phyloP scores from a whole-genome alignment of 2,113 vertebrate genomes.

The Rattus rattus region DNA sequence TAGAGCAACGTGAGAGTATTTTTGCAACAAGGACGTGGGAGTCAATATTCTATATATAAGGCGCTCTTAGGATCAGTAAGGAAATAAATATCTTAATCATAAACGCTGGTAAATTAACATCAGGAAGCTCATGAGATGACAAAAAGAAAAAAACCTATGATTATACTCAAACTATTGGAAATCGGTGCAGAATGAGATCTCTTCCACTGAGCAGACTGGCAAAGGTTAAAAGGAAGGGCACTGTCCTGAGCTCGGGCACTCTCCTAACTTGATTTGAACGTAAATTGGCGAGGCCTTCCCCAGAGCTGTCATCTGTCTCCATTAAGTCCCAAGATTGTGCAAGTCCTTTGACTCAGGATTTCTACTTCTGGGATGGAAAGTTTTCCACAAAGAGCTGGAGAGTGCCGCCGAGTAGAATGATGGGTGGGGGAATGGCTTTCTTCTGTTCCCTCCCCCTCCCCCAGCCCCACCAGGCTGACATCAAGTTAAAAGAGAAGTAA shows the following conservation, averaged over 20 bases:
- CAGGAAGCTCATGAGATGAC: neutral
- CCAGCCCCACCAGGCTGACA: neutral
- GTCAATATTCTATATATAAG: neutral
- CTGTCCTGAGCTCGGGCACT: neutral
- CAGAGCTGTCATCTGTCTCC: neutral
- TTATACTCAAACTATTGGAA: neutral
- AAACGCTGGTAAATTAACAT: neutral
- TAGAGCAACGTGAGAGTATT: neutral
- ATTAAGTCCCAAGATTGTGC: neutral
- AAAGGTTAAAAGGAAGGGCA: neutral
- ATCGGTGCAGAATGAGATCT: neutral
- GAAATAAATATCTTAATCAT: neutral
- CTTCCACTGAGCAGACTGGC: neutral
- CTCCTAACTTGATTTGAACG: neutral
- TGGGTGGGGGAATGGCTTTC: neutral
- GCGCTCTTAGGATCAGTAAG: constrained; percentile 13
- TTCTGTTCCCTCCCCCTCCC: neutral
- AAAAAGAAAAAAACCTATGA: neutral
- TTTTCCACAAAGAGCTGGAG: neutral
- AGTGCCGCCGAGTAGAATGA: neutral
- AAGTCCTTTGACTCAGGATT: neutral
- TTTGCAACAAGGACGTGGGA: neutral
- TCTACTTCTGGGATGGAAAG: constrained; percentile 13
- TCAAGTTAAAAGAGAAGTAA: constrained; percentile 42
- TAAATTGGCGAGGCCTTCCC: neutral